These are phyloP conservation scores for Psilopsiagon aymara DNA, from an alignment of 2,113 vertebrate genomes.

Conservation along the genomic window DNA sequence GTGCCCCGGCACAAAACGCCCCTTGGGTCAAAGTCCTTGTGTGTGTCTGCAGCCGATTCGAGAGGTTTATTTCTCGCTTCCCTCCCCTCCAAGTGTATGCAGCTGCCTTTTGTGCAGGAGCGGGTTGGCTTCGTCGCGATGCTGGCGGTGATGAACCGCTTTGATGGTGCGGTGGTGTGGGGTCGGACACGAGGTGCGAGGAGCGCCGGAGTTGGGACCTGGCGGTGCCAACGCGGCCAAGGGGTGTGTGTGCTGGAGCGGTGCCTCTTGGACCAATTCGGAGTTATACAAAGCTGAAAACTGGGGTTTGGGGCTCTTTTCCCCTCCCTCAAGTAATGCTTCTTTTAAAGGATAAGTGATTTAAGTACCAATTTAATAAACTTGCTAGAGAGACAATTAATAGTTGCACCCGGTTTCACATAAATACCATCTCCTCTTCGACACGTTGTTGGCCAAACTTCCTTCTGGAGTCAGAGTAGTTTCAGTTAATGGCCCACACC, in stretches of 20 bases:
- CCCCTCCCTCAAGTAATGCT: not conserved
- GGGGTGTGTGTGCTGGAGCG: not conserved
- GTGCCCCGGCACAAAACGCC: not conserved
- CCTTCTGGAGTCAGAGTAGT: no score
- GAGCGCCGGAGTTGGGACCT: not conserved
- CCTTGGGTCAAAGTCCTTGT: not conserved
- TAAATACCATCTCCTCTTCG: not conserved
- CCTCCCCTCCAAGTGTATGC: not conserved
- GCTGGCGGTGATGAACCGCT: not conserved
- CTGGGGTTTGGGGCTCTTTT: not conserved
- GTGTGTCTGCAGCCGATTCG: not conserved
- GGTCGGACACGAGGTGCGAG: not conserved
- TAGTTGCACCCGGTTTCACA: fast-evolving
- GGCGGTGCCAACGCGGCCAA: not conserved
- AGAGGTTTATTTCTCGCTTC: not conserved
- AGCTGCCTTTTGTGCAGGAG: not conserved
- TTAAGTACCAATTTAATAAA: not conserved
- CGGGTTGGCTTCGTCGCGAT: not conserved
- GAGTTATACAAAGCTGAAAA: not conserved
- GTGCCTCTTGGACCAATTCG: not conserved
- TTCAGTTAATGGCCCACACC: not conserved
- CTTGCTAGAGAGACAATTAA: not conserved
- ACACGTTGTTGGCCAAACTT: fast-evolving
- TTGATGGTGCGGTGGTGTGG: not conserved
- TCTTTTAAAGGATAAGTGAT: not conserved